Percentiles rank a stretch among this genome's conserved stretches.
These are phyloP conservation scores for Drosophila atripex DNA, from an alignment of 2,888 invertebrate species.

Conservation along the genomic window DNA sequence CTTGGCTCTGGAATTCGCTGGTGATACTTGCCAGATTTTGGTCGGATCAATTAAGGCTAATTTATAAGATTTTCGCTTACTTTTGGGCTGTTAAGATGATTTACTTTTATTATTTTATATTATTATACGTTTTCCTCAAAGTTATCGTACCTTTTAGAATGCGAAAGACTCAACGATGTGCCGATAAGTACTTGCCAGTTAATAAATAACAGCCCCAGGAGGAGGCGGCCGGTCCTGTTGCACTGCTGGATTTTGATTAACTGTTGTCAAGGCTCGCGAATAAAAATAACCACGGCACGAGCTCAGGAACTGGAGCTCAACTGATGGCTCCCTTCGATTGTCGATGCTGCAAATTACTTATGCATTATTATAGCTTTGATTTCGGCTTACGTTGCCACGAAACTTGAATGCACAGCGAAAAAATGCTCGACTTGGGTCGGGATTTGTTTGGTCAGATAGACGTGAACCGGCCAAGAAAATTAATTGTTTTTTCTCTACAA, in stretches of 20 bases:
- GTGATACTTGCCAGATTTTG: slow-evolving; percentile 6
- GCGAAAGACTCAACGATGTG: slow-evolving; percentile 56
- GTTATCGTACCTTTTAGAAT: not conserved
- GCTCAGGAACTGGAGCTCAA: slow-evolving; percentile 40
- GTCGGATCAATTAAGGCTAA: slow-evolving; percentile 12
- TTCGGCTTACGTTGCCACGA: slow-evolving; percentile 41
- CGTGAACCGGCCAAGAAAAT: not conserved
- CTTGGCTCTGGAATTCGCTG: slow-evolving; percentile 12
- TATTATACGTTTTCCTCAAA: not conserved
- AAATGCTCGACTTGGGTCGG: not conserved
- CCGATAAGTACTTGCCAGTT: slow-evolving; percentile 75
- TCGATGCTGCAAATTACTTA: slow-evolving; percentile 74
- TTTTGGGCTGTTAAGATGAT: slow-evolving; percentile 3
- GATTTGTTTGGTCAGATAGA: no score
- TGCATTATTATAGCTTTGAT: slow-evolving; percentile 76
- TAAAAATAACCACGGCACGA: slow-evolving; percentile 58
- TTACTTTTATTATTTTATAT: not conserved
- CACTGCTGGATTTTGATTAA: slow-evolving; percentile 59
- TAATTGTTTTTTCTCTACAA: not conserved
- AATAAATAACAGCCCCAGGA: slow-evolving; percentile 71
- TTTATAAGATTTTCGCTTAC: not conserved
- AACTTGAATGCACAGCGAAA: not conserved
- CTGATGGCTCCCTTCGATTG: slow-evolving; percentile 69
- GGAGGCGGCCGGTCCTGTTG: slow-evolving; percentile 28
- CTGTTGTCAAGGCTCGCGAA: slow-evolving; percentile 58